Evolutionary conservation across 2,797 vertebrate species (phyloP).

Genomic region (Fistularia commersonii): DNA sequence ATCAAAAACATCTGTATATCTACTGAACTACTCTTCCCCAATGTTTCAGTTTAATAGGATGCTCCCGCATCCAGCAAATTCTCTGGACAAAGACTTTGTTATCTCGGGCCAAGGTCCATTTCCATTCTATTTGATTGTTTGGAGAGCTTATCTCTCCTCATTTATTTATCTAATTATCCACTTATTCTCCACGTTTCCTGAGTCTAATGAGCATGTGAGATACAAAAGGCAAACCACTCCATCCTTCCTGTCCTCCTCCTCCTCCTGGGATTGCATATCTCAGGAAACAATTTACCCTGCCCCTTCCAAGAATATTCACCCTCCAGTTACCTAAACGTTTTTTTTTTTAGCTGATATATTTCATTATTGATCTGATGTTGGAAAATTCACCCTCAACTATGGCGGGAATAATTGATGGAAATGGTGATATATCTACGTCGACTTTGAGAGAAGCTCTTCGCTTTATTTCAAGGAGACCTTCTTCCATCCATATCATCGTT

Average conservation of each 20-base stretch:
- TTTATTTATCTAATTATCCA: constrained; percentile 59
- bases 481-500: constrained; percentile 8
- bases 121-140: constrained; percentile 46
- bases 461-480: constrained; percentile 20
- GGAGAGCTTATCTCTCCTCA: constrained; percentile 36
- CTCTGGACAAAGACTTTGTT: constrained; percentile 24
- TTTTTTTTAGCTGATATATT: constrained; percentile 38
- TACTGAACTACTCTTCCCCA: constrained; percentile 2
- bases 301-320: constrained; percentile 23
- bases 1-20: constrained; percentile 53
- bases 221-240: constrained; percentile 38
- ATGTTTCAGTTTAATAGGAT: constrained; percentile 22
- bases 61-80: neutral
- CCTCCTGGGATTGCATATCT: constrained; percentile 30
- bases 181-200: constrained; percentile 58
- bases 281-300: constrained; percentile 43
- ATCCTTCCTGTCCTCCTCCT: constrained; percentile 40
- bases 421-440: constrained; percentile 52
- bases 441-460: constrained; percentile 31
- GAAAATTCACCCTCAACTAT: constrained; percentile 43
- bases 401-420: constrained; percentile 22
- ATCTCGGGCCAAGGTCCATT: constrained; percentile 49
- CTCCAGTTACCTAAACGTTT: constrained; percentile 31
- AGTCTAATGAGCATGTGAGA: constrained; percentile 31
- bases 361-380: constrained; percentile 41